Base-by-base conservation (phyloP, 92 coral and sea anemone species). In the Bergia sp. region DNA sequence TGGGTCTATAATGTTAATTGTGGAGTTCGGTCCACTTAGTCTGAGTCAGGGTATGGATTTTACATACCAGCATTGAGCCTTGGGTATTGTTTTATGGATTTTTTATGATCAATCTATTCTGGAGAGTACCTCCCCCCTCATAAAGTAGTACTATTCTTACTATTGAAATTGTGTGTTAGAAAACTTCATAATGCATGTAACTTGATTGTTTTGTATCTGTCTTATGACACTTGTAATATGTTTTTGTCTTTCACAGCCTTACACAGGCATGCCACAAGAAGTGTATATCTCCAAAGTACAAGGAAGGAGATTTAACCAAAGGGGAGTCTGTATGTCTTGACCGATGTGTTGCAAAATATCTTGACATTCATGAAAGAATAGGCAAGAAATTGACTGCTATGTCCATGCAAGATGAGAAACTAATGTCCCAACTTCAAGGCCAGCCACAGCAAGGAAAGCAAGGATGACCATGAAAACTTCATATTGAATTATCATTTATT, bases 301-400 rank as follows among this genome's bases (percentile, higher is more conserved):
- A 97, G 80, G 99, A 97, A 83, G 99, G 99, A 29, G 99, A 97
- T 76, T 91, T 97, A 36, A 97, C 99, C 0, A 97, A 97, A 82
- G 99, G 99, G 77, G 99, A 97, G 72, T 97, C 99, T 3, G 99
- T 97, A 50, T 97, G 99, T 80, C 89, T 97, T 85, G 99, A 97
- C 80, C 94, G 99, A 45, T 97, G 99, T 93, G 99, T 97, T 82
- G 99, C 99, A 7, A 97, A 97, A 72, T 97, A 97, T 91, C 77
- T 97, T 86, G 99, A 97, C 66, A 97, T 97, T 86, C 99, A 97
- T 81, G 99, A 97, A 76, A 91, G 96, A 88, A 97, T 97, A 83
- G 99, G 99, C 43, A 97, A 97, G 90, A 97, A 95, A 90, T 80
- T 97, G 43, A 97, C 99, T 72, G 88, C 99, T 5, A 94, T 97